Evolutionary conservation across 2,113 vertebrate genomes (phyloP), one percentile per base, ranked within the genome.

Genomic region (Ammospiza caudacuta): DNA sequence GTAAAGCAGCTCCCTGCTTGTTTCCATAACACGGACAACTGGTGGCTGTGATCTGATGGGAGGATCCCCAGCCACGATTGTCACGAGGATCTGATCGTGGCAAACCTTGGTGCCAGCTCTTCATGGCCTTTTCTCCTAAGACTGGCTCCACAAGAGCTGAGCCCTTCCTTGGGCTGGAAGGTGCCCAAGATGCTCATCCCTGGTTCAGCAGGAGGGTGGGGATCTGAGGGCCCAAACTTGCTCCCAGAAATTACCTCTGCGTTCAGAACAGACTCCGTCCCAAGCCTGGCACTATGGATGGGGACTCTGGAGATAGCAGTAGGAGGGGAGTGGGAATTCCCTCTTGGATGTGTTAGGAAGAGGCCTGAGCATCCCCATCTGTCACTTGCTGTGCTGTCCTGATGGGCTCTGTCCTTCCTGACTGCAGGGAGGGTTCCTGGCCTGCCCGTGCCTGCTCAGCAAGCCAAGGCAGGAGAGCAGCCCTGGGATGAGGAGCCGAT

Each of bases 201-300:
- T 46, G 49, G 16, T 22, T 18, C 12, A 35, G 35, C 35, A 57
- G 58, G 31, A 51, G 43, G 5, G 6, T 28, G 68, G 17, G 12
- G 67, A 23, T 49, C 24, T 0, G 0, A 64, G 51, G 51, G 58
- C 7, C 15, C 6, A 1, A 2, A 5, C 33, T 39, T 17, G 7
- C 27, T 23, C 37, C 33, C 0, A 1, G 18, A 33, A 58, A 51
- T 28, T 5, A 4, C 12, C 31, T 81, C 51, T 51, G 52, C 68
- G 24, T 33, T 51, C 52, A 35, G 52, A 27, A 33, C 5, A 24
- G 37, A 6, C 10, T 24, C 41, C 44, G 44, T 52, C 37, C 72
- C 54, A 44, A 31, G 12, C 16, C 16, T 35, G 31, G 9, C 20
- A 6, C 31, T 21, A 1, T 17, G 62, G 15, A 17, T 25, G 9